phyloP scores from a whole-genome alignment of 2,797 vertebrate species.

The Craterocephalus amniculus region DNA sequence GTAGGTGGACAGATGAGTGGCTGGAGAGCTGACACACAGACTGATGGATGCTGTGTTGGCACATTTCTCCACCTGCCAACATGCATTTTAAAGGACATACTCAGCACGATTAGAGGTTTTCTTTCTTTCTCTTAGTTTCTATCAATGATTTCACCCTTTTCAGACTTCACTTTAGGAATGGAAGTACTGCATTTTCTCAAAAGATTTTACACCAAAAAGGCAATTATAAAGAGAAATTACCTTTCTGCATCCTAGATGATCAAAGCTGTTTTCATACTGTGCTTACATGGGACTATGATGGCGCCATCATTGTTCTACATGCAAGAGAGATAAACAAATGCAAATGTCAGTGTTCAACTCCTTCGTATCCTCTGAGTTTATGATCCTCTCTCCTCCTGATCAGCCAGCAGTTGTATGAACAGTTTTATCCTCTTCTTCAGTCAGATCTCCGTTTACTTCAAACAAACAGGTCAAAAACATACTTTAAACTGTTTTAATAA shows the following conservation, averaged over 20 bases:
- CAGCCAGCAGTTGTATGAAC: no score
- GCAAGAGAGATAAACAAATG: no score
- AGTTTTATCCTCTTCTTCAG: no score
- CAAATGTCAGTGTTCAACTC: no score
- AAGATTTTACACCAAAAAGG: no score
- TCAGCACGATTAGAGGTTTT: constrained; percentile 23
- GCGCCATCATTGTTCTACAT: not conserved
- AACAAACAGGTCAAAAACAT: not conserved
- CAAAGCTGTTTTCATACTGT: not conserved
- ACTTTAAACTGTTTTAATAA: not conserved
- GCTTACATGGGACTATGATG: not conserved
- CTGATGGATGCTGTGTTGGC: not conserved
- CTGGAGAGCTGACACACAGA: constrained; percentile 10
- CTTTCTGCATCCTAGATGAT: no score
- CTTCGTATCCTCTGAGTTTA: no score
- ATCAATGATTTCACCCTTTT: constrained; percentile 7
- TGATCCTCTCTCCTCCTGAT: no score
- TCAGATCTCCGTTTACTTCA: no score
- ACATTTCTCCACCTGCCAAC: constrained; percentile 33
- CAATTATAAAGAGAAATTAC: no score
- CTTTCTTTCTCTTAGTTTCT: not conserved
- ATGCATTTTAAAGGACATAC: constrained; percentile 47
- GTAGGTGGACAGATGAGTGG: constrained; percentile 41
- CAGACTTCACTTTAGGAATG: not conserved
- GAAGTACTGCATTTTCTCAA: no score